Conservation (phyloP, 2,797 vertebrate species). For the Scleropages formosus region DNA sequence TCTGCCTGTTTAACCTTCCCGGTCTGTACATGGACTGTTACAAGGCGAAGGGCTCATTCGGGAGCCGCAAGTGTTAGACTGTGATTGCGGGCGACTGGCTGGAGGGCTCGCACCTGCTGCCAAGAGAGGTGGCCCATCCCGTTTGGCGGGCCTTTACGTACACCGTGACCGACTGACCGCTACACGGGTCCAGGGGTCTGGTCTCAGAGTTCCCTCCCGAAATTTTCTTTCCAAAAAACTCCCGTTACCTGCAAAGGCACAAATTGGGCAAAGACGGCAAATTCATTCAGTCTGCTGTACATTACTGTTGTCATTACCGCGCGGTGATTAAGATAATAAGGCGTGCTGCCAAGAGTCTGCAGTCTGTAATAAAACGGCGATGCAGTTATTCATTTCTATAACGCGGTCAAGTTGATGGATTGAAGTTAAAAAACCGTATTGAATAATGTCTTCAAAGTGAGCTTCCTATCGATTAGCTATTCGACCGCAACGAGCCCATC, state of each 20-base stretch:
- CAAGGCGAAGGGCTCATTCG: too few relatives aligned
- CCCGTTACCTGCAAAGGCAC: neutral
- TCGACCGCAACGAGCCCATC: neutral
- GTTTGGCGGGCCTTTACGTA: too few relatives aligned
- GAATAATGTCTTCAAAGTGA: neutral
- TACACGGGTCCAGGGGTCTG: too few relatives aligned
- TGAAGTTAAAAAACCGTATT: conserved; percentile 13
- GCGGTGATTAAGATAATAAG: neutral
- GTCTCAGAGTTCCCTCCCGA: too few relatives aligned
- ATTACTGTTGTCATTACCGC: neutral
- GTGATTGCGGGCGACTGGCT: too few relatives aligned
- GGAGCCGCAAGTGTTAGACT: too few relatives aligned
- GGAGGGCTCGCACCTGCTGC: neutral
- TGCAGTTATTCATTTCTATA: neutral
- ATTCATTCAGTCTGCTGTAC: neutral
- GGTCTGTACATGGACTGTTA: too few relatives aligned
- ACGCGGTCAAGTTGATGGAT: neutral
- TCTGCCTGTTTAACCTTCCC: too few relatives aligned
- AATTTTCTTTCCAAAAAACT: neutral
- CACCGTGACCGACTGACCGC: neutral
- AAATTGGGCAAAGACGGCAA: neutral
- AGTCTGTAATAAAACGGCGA: neutral
- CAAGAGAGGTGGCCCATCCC: too few relatives aligned
- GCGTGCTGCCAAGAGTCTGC: neutral
- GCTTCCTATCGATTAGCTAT: neutral